phyloP scores from a whole-genome alignment of 1,140 invertebrate species.

The Eufriesea mexicana region DNA sequence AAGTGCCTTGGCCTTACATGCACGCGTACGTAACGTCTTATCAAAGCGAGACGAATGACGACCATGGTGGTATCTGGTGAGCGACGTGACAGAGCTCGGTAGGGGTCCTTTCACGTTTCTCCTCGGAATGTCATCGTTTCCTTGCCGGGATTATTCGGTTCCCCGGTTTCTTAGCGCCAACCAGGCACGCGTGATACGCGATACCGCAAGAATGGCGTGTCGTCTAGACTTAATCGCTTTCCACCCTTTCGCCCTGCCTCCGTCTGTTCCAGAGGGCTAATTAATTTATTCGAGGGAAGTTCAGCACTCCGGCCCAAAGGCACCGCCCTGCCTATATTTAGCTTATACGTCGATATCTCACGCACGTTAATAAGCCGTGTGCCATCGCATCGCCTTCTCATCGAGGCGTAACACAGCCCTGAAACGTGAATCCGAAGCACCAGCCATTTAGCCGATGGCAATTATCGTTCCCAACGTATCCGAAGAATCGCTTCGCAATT shows the following conservation, averaged over 20 bases:
- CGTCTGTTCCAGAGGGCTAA: slow-evolving; percentile 21
- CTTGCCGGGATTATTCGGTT: slow-evolving; percentile 21
- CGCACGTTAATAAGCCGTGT: not conserved
- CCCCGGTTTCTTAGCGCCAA: slow-evolving; percentile 40
- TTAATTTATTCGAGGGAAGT: slow-evolving; percentile 60
- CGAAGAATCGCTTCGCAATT: not conserved
- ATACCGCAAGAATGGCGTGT: slow-evolving; percentile 7
- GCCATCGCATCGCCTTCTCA: not conserved
- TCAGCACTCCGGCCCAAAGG: not conserved
- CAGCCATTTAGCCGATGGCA: too few relatives aligned
- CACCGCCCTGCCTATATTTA: not conserved
- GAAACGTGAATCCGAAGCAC: not conserved
- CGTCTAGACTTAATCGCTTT: slow-evolving; percentile 44
- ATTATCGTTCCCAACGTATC: not conserved
- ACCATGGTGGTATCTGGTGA: not conserved
- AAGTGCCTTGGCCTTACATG: not conserved
- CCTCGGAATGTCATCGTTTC: not conserved
- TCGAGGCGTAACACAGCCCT: not conserved
- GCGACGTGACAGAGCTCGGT: not conserved
- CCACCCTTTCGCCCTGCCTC: not conserved
- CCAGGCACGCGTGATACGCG: not conserved
- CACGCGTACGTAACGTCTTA: not conserved
- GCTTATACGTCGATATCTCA: not conserved
- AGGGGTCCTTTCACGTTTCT: not conserved
- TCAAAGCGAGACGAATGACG: not conserved